phyloP scores from a whole-genome alignment of 92 coral and sea anemone genomes.

The Parazoanthus atlanticus region DNA sequence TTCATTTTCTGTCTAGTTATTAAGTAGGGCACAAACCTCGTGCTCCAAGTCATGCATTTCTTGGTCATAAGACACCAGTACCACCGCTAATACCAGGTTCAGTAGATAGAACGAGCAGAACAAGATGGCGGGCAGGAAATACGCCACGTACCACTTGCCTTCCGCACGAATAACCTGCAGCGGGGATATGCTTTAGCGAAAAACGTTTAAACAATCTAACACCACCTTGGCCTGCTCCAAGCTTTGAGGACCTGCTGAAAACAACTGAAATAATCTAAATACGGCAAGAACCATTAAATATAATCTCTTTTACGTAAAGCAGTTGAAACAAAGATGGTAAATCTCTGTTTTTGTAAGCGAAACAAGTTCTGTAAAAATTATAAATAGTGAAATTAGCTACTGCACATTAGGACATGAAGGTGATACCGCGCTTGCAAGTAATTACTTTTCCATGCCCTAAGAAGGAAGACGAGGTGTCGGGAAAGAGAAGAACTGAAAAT shows the following conservation, averaged over 20 bases:
- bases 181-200: not conserved
- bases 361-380: no score
- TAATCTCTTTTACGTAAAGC: no score
- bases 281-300: not conserved
- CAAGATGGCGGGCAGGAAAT: slow-evolving; percentile 83
- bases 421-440: no score
- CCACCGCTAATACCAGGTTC: slow-evolving; percentile 92
- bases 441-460: no score
- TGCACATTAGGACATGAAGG: no score
- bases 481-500: no score
- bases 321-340: no score
- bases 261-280: no score
- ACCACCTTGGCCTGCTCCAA: not conserved
- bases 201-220: not conserved
- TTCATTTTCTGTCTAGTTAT: not conserved
- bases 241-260: not conserved
- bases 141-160: slow-evolving; percentile 78
- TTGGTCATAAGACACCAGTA: slow-evolving; percentile 87
- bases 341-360: no score
- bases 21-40: slow-evolving; percentile 63
- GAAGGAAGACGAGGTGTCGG: no score
- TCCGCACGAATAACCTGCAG: slow-evolving; percentile 77
- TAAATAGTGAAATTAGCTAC: no score
- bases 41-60: slow-evolving; percentile 73
- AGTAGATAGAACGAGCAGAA: slow-evolving; percentile 92